phyloP scores from a whole-genome alignment of 2,888 invertebrate genomes.

The Drosophila macrospina region DNA sequence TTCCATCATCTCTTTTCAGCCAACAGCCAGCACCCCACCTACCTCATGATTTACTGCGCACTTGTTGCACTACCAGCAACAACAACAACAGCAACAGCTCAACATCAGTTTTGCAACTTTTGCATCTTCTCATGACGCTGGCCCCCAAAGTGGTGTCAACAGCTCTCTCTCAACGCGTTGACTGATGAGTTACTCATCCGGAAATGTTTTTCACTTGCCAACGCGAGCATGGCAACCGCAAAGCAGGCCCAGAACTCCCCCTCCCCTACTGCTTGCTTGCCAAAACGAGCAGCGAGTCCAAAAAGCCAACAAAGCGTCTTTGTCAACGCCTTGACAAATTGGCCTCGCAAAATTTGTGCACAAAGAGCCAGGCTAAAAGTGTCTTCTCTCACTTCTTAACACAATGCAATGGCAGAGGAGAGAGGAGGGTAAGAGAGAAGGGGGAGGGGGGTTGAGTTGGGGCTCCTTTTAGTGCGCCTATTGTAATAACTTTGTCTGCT shows the following conservation, averaged over 20 bases:
- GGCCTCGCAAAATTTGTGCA: conserved; percentile 43
- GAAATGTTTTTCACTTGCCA: conserved; percentile 78
- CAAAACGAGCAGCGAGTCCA: conserved; percentile 5
- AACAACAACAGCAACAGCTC: conserved; percentile 36
- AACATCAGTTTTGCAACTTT: conserved; percentile 82
- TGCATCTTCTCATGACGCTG: conserved; percentile 75
- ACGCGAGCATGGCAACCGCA: conserved; percentile 40
- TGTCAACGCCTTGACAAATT: conserved; percentile 81
- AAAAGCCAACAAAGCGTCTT: conserved; percentile 69
- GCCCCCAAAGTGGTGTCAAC: conserved; percentile 83
- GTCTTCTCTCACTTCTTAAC: background rate
- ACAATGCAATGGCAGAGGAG: background rate
- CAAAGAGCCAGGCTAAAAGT: conserved; percentile 26
- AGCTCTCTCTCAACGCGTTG: conserved; percentile 65
- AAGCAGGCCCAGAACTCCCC: conserved; percentile 21
- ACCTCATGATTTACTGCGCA: conserved; percentile 73
- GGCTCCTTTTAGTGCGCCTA: background rate
- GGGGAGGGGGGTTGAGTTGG: conserved; percentile 10
- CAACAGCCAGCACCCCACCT: background rate
- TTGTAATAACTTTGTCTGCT: conserved; percentile 22
- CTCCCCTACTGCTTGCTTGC: background rate
- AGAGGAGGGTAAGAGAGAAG: too few relatives aligned
- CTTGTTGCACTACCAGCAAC: conserved; percentile 67
- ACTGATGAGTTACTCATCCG: conserved; percentile 82
- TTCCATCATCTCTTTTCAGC: background rate